Evolutionary conservation across 2,113 vertebrate species (phyloP).

Genomic region (Brachyhypopomus occidentalis): DNA sequence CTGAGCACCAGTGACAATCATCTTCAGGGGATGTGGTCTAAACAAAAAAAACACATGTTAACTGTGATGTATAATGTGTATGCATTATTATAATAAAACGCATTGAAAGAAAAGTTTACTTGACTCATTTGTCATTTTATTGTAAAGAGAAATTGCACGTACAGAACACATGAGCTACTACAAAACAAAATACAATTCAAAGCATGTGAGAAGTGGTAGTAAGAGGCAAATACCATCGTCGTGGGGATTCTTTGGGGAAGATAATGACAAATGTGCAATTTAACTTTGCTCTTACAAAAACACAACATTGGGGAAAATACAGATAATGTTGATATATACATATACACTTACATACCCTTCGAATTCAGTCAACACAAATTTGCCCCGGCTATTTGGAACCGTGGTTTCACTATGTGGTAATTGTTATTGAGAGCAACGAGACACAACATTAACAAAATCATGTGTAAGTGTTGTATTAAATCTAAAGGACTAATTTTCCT

Average conservation of each 20-base stretch:
- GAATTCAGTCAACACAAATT: conserved; percentile 35
- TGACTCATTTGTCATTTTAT: conserved; percentile 58
- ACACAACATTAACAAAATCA: neutral
- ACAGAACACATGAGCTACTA: conserved; percentile 50
- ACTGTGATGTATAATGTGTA: too few species aligned
- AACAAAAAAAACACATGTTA: too few species aligned
- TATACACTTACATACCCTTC: conserved; percentile 46
- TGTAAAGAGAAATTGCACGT: conserved; percentile 63
- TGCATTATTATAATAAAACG: too few species aligned
- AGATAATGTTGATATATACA: conserved; percentile 48
- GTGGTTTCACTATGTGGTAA: conserved; percentile 23
- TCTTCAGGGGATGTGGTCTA: too few species aligned
- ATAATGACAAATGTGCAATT: conserved; percentile 51
- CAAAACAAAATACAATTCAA: conserved; percentile 49
- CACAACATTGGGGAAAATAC: conserved; percentile 38
- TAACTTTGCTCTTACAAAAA: conserved; percentile 49
- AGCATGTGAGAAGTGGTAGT: conserved; percentile 40
- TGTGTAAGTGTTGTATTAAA: neutral
- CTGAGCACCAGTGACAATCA: too few species aligned
- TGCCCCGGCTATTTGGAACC: conserved; percentile 33
- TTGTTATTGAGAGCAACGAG: neutral
- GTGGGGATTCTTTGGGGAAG: conserved; percentile 48
- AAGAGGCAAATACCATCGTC: conserved; percentile 48
- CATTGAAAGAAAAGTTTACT: too few species aligned
- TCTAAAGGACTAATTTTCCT: neutral